Conservation (phyloP, 2,113 vertebrate species). For the Apaloderma vittatum region DNA sequence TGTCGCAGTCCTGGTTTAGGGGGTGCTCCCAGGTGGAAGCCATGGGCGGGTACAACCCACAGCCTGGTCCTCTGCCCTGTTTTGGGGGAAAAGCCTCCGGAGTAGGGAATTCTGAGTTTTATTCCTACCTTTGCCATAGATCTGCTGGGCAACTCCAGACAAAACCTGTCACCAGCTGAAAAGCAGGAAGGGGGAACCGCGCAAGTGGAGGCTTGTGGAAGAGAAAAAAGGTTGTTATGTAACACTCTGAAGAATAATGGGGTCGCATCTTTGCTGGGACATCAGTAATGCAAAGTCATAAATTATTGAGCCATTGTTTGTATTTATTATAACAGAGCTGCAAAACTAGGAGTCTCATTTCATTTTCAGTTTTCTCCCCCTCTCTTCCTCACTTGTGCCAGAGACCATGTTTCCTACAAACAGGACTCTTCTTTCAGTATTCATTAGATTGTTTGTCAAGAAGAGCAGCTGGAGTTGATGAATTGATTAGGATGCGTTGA, state of each 20-base stretch:
- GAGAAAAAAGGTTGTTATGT: not conserved
- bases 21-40: not conserved
- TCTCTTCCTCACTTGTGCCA: not conserved
- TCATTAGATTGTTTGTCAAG: slow-evolving; percentile 37
- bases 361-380: not conserved
- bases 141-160: not conserved
- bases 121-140: not conserved
- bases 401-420: not conserved
- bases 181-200: not conserved
- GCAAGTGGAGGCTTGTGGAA: not conserved
- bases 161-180: not conserved
- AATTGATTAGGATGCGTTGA: not conserved
- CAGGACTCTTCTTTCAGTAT: not conserved
- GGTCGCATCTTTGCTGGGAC: not conserved
- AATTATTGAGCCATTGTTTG: not conserved
- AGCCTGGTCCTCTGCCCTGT: rapidly evolving
- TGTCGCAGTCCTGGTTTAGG: not conserved
- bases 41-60: not conserved
- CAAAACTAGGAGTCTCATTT: not conserved
- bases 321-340: not conserved
- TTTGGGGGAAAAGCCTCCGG: not conserved
- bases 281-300: not conserved
- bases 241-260: not conserved
- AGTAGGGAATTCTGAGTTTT: not conserved
- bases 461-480: slow-evolving; percentile 38